Conservation (phyloP, 1,140 invertebrate species). For the Temnothorax curvispinosus region DNA sequence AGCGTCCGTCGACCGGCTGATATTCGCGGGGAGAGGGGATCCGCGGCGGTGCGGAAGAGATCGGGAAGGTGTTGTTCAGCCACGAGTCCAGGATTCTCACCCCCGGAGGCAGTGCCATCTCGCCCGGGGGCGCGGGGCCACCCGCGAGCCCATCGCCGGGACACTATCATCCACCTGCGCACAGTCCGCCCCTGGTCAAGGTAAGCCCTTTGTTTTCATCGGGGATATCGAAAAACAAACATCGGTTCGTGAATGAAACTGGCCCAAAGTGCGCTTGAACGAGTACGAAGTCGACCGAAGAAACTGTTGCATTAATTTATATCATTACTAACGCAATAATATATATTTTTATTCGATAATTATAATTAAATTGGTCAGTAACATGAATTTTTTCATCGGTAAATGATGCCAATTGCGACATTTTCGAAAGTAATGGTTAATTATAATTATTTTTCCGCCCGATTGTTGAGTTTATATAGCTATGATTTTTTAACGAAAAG, state of each 20-base stretch:
- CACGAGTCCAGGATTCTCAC: slow-evolving; percentile 86
- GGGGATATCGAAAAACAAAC: background rate
- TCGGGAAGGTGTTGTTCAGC: slow-evolving; percentile 84
- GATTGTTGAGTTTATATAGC: background rate
- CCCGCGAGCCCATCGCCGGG: slow-evolving; percentile 83
- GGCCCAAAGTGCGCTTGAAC: background rate
- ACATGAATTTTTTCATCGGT: background rate
- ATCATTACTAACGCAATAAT: background rate
- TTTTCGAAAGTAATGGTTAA: background rate
- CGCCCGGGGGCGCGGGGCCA: slow-evolving; percentile 84
- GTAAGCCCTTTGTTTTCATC: slow-evolving; percentile 69
- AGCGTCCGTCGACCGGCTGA: slow-evolving; percentile 33
- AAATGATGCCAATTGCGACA: background rate
- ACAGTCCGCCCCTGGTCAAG: slow-evolving; percentile 84
- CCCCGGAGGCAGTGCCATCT: slow-evolving; percentile 83
- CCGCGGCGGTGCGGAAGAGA: slow-evolving; percentile 80
- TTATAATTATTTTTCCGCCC: background rate
- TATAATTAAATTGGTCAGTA: background rate
- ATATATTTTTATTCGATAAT: background rate
- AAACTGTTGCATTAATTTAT: background rate
- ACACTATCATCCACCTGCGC: slow-evolving; percentile 80
- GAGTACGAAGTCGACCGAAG: background rate
- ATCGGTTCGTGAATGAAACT: background rate
- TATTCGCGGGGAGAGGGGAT: slow-evolving; percentile 56
- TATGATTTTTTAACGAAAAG: background rate